Evolutionary conservation across 2,888 invertebrate species (phyloP), one percentile per base, ranked within the genome.

Genomic region (Achlya flavicornis): DNA sequence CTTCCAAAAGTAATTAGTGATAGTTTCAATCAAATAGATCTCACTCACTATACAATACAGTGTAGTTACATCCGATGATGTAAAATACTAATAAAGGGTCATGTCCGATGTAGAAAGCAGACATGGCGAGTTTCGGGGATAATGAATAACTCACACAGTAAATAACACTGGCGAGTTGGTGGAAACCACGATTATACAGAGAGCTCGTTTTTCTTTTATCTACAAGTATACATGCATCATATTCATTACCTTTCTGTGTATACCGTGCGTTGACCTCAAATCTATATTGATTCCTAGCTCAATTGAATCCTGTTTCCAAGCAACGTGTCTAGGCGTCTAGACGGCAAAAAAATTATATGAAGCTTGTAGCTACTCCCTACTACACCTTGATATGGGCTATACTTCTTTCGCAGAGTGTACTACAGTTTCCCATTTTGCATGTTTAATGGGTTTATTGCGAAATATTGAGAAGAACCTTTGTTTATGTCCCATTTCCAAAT

Each of bases 251-350:
- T 19, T 53, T 2, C 41, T 77, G 67, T 71, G 70, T 69, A 70
- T 66, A 64, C 41, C 69, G 88, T 82, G 64, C 90, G 74, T 84
- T 84, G 85, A 86, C 82, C 87, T 80, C 78, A 66, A 72, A 75
- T 87, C 86, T 90, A 86, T 90, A 89, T 88, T 86, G 88, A 87
- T 88, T 83, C 78, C 77, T 70, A 72, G 78, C 79, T 79, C 73
- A 81, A 82, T 81, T 80, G 79, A 83, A 87, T 86, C 85, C 83
- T 84, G 86, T 87, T 86, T 79, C 78, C 68, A 76, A 77, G 80
- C 77, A 74, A 76, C 70, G 63, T 64, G 86, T 85, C 81, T 88
- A 82, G 81, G 78, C 77, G 90, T 90, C 91, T 91, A 90, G 91
- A 90, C 91, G 70, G 74, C 63, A 78, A 79, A 79, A 80, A 79